Evolutionary conservation across 2,113 vertebrate genomes (phyloP), one percentile per base, ranked within the genome.

Genomic region (Solenodon paradoxus): DNA sequence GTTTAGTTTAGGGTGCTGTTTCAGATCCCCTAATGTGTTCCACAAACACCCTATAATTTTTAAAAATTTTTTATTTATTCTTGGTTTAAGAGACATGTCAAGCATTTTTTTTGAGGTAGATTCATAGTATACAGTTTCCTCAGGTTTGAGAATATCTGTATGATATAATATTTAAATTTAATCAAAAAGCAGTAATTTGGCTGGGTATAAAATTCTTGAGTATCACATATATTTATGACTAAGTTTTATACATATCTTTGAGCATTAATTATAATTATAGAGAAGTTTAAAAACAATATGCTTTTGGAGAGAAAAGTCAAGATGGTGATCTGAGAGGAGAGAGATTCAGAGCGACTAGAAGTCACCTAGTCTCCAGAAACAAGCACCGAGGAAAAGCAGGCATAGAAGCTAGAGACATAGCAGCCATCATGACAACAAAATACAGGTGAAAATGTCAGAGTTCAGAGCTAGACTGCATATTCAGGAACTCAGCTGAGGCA

Each of bases 11-110:
- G 4, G 26, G 53, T 61, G 10, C 24, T 92, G 13, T 20, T 12
- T 19, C 38, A 75, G 38, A 38, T 17, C 7, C 3, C 30, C 35
- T 35, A 17, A 77, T 10, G 5, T 79, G 2, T 45, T 74, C 12
- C 38, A 61, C 61, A 79, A 82, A 13, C 28, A 66, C 3, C 2
- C 32, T 64, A 81, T 28, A n/a, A n/a, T n/a, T n/a, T n/a, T n/a
- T n/a, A n/a, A n/a, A n/a, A n/a, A n/a, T n/a, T n/a, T 86, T 66
- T 77, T 93, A 30, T 49, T 83, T 94, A 88, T 68, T 85, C 64
- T 57, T 88, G 9, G 7, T 66, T 94, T 9, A 91, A 64, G 35
- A 55, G 22, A 47, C 59, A 59, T 17, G 5, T 79, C 69, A 57
- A 71, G 24, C 1, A 19, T 24, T 38, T 71, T 63, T 80, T 57